phyloP scores from a whole-genome alignment of 2,888 invertebrate species.

The Ennomos quercinarius region DNA sequence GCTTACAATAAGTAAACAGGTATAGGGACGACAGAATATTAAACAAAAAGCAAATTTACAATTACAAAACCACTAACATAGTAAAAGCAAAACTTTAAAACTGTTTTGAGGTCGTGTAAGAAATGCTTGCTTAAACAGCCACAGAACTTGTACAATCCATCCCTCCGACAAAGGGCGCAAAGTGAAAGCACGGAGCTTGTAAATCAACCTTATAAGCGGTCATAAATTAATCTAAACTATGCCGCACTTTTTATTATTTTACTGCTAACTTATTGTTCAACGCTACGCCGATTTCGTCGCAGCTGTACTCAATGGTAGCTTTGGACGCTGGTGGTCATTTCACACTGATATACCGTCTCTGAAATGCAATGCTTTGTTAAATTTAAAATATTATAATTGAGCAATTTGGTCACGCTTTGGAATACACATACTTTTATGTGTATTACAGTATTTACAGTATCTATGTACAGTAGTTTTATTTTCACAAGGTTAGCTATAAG shows the following conservation, averaged over 20 bases:
- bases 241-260: constrained; percentile 61
- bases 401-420: constrained; percentile 15
- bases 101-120: neutral
- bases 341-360: constrained; percentile 25
- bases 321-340: constrained; percentile 37
- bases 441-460: too few relatives aligned
- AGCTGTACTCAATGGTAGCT: constrained; percentile 44
- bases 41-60: too few relatives aligned
- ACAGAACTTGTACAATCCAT: constrained; percentile 36
- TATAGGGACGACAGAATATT: too few relatives aligned
- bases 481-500: too few relatives aligned
- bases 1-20: too few relatives aligned
- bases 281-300: constrained; percentile 53
- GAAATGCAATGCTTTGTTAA: constrained; percentile 17
- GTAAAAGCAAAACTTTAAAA: neutral
- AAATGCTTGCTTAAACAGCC: constrained; percentile 18
- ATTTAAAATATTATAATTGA: constrained; percentile 18
- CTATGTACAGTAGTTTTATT: too few relatives aligned
- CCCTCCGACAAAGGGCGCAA: constrained; percentile 38
- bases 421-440: too few relatives aligned
- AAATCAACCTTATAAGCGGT: constrained; percentile 62
- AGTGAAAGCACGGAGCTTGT: constrained; percentile 46
- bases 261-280: constrained; percentile 42
- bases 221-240: constrained; percentile 76
- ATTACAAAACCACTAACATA: too few relatives aligned